Evolutionary conservation across 2,113 vertebrate genomes (phyloP), one percentile per base, ranked within the genome.

Genomic region (Sinocyclocheilus rhinocerous): DNA sequence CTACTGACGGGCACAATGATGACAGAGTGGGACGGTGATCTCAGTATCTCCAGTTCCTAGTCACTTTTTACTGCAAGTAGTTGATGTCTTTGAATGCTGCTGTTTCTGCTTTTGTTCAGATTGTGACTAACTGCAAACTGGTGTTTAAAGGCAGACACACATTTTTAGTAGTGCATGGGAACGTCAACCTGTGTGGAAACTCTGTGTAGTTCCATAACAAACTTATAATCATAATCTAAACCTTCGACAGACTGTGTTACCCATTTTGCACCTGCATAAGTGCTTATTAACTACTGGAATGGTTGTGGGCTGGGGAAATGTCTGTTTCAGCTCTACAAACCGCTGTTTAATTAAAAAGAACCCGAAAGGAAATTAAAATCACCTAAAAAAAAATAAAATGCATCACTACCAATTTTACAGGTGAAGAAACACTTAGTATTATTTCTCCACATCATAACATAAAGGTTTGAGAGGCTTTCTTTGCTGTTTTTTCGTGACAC

Each of bases 241-340:
- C 59, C 59, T 65, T 81, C 1, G n/a, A 10, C 9, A 26, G 7
- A 48, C 59, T 48, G 15, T 18, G n/a, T 63, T 65, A 65, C 39
- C 15, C n/a, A 65, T 65, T 65, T 65, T 81, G n/a, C n/a, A 81
- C 78, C 78, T 48, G 78, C 33, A 22, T 59, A 39, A 24, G 77
- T 39, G 33, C 78, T 65, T 81, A 59, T 81, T 42, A 65, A 81
- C 36, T 80, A 42, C 78, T 24, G 22, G 22, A 79, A 80, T 39
- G 36, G 8, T 42, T 29, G 78, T 29, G n/a, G 78, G 78, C 10
- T 12, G 29, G 57, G 29, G 33, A 78, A 78, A 57, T 57, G 22
- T 61, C 57, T 61, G 57, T 48, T 48, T 50, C 26, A 55, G 45
- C 6, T 26, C 10, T 6, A 67, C 63, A 29, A 15, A 29, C 13